These are phyloP conservation scores for Cygnus olor DNA, from an alignment of 2,797 vertebrate species.

Conservation along the genomic window DNA sequence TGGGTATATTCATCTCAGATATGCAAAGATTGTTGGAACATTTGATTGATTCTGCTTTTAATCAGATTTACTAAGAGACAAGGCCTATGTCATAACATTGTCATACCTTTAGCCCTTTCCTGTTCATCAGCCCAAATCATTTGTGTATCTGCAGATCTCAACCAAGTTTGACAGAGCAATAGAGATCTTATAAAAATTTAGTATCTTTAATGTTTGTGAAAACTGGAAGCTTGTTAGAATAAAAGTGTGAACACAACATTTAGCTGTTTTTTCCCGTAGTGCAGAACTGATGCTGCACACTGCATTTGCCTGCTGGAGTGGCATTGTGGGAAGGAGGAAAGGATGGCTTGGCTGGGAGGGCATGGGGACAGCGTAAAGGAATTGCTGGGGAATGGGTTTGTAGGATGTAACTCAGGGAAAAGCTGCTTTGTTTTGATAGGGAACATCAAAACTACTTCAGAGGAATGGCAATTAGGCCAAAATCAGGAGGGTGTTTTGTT, in stretches of 20 bases:
- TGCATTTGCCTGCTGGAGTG: background rate
- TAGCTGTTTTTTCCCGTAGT: background rate
- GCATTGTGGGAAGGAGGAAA: background rate
- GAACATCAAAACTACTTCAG: background rate
- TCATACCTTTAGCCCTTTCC: background rate
- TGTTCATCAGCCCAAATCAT: background rate
- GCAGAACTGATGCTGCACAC: background rate
- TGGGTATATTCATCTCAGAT: background rate
- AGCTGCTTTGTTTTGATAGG: background rate
- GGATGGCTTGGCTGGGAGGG: background rate
- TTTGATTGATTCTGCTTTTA: background rate
- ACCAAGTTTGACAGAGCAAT: background rate
- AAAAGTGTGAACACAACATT: background rate
- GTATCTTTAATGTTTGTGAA: background rate
- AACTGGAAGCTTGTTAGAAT: background rate
- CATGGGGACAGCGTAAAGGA: accelerated
- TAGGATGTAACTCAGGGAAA: background rate
- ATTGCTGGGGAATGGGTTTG: background rate
- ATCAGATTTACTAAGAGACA: background rate
- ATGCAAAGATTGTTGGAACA: background rate
- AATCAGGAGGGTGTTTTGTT: background rate
- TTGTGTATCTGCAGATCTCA: background rate
- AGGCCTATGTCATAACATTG: background rate
- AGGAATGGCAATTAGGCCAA: background rate
- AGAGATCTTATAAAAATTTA: background rate